Base-by-base conservation (phyloP, 2,113 vertebrate genomes). In the Myiozetetes cayanensis region DNA sequence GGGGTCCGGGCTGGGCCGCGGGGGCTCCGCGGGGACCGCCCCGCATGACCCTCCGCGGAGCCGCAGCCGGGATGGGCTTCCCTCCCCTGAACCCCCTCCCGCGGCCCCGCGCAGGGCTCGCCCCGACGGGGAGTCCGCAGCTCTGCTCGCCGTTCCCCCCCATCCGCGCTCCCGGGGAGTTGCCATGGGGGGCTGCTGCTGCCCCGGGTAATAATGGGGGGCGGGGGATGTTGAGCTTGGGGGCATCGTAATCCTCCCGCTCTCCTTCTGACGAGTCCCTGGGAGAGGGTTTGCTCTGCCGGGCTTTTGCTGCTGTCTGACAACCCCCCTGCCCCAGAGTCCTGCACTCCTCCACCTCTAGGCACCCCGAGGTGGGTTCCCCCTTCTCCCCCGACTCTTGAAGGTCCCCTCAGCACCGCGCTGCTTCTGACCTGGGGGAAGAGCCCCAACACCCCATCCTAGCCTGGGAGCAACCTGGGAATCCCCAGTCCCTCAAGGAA, bases 401-500 rank as follows among this genome's bases (percentile, higher is more conserved):
- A 28, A 63, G 63, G 12, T 75, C 10, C 1, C 7, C 35, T 41
- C 71, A 13, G 2, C 9, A 49, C 7, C 41, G 27, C 1, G 0
- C 80, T 44, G 67, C 33, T 80, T 63, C 75, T 6, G 0, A 16
- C 10, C 37, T 3, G 5, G 10, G 12, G 12, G 9, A 19, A 46
- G 6, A 65, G 6, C 31, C 37, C 39, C 6, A 12, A 4, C 5
- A 2, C 8, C 43, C 43, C 65, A 18, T 18, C 24, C 16, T 1
- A 4, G 47, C 4, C 1, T 1, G 6, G n/a, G 75, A 30, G 5
- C 7, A 31, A 4, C 19, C 9, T 4, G 2, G 18, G 17, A 35
- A 4, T 37, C 10, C 25, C 37, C 21, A 4, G 18, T 7, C 28
- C 31, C 31, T 31, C 12, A 9, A 3, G 23, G 1, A 24, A 27